Base-by-base conservation (phyloP, 1,140 invertebrate species). In the Zaprionus camerounensis region DNA sequence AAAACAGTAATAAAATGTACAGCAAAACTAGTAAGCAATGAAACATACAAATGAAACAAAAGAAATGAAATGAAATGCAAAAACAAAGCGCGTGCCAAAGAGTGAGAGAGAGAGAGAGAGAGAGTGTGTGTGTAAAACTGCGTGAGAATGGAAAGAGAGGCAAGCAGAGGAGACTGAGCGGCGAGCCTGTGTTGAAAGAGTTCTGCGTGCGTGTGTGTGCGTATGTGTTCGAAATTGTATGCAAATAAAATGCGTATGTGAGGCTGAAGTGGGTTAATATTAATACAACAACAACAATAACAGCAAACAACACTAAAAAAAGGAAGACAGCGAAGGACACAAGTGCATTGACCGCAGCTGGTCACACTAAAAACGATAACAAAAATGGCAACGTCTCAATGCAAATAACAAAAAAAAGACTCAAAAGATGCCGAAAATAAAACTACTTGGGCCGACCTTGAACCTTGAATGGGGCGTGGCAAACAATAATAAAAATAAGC, bases 191-290 rank as follows among this genome's bases (percentile, higher is more conserved):
- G 66, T 70, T 70, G 20, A 66, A 56, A 62, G 62, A 41, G 53
- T 66, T 44, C 9, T 34, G 41, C 26, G n/a, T 49, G 36, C 44
- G 38, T 58, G 53, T 31, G 24, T 49, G 15, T 26, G 49, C 46
- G 49, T 55, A 65, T 72, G 55, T 9, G n/a, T 63, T 56, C 53
- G 2, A 67, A 88, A 87, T 81, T 81, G 85, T 88, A 88, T 88
- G 84, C 85, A 88, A 88, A 88, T 88, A 88, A 90, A 88, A 88
- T 88, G 84, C 84, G 84, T 88, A 80, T 88, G 71, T 78, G 84
- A 76, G 71, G 62, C 81, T 84, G 84, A 88, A 90, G 85, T 88
- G 85, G 84, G 84, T 88, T 88, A 88, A 90, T 88, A 88, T 81
- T 81, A 88, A 90, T 79, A 90, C 84, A 83, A 83, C 75, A 78